Conservation (phyloP, 2,888 invertebrate genomes). For the Amphipoea oculea region DNA sequence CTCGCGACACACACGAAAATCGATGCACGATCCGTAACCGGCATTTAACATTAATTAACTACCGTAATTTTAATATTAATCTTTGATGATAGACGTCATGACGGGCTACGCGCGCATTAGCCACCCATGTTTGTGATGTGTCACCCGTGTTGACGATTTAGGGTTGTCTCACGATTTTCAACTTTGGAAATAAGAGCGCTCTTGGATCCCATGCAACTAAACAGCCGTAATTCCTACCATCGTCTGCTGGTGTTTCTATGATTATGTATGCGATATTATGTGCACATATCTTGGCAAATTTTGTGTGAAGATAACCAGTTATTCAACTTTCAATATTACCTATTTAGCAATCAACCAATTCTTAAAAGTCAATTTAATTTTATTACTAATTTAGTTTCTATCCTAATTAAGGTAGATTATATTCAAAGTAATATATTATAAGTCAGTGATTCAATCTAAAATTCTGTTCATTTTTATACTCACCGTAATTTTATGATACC, state of each 20-base stretch:
- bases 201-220: slow-evolving; percentile 68
- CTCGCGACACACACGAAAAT: slow-evolving; percentile 88
- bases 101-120: slow-evolving; percentile 77
- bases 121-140: slow-evolving; percentile 80
- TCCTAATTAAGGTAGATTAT: slow-evolving; percentile 1
- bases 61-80: slow-evolving; percentile 81
- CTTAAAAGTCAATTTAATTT: slow-evolving; percentile 17
- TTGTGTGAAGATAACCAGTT: slow-evolving; percentile 54
- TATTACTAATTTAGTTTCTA: background rate
- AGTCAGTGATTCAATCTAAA: background rate
- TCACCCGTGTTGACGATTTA: slow-evolving; percentile 72
- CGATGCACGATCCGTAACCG: slow-evolving; percentile 89
- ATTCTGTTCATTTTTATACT: background rate
- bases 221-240: slow-evolving; percentile 61
- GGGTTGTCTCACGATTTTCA: slow-evolving; percentile 74
- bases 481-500: background rate
- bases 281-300: slow-evolving; percentile 50
- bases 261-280: slow-evolving; percentile 64
- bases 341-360: slow-evolving; percentile 30
- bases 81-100: slow-evolving; percentile 78
- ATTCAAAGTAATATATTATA: background rate
- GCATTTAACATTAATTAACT: slow-evolving; percentile 80
- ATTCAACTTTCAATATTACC: slow-evolving; percentile 32
- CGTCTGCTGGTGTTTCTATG: slow-evolving; percentile 62
- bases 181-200: slow-evolving; percentile 71